Base-by-base conservation (phyloP, 2,113 vertebrate species). In the Calypte anna region DNA sequence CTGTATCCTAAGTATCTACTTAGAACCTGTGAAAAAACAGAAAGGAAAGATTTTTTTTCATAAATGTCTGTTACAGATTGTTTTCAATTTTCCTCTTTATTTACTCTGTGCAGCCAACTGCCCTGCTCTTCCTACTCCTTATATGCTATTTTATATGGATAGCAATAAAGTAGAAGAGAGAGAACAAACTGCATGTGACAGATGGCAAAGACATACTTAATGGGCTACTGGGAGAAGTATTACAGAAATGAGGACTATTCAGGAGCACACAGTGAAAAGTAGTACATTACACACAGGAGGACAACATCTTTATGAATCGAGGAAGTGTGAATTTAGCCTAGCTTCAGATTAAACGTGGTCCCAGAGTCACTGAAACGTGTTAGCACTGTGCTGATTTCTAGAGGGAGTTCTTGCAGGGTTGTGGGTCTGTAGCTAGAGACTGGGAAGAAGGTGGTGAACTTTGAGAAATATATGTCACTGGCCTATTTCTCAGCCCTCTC, bases 301-400 rank as follows among this genome's bases (percentile, higher is more conserved):
- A 82, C 51, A 86, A 90, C 59, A 61, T 43, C 86, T 78, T 93
- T 96, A 92, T 92, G 87, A 91, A 87, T 51, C 91, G 89, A 95
- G 59, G 77, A 94, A 95, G 46, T 86, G 79, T 87, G 95, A 91
- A 93, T 96, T 94, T 90, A 77, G 54, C 48, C 87, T 64, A 86
- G 46, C 38, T 94, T 28, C 57, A 91, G 46, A 59, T 87, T 85
- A 90, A 59, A 33, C 25, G 30, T 2, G 3, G 58, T 84, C 91
- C 74, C 80, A 72, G 31, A 96, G 88, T 62, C 78, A 73, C 58
- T 80, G 50, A 90, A 62, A 51, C 81, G 53, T 2, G 2, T 74
- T 91, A 91, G 30, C 40, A 70, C 27, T 36, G n/a, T 40, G 30
- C 84, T 82, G 67, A 64, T 96, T 91, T 89, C 67, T 72, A 75